Conservation (phyloP, 2,113 vertebrate species). For the Vulpes vulpes region DNA sequence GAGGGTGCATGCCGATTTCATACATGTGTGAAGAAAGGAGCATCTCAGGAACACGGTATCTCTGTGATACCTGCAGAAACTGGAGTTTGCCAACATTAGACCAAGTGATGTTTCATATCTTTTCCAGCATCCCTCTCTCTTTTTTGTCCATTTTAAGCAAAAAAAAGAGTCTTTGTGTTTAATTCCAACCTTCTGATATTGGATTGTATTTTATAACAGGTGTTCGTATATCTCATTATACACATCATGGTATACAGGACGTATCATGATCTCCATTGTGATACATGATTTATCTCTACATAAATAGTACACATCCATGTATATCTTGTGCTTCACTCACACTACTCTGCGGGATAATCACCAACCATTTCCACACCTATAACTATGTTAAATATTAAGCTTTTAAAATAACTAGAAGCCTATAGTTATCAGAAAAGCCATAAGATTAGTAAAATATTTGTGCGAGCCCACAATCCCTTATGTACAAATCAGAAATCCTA, state of each 20-base stretch:
- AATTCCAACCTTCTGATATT: neutral
- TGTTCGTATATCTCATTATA: neutral
- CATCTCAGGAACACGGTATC: fast-evolving
- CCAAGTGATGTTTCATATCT: no score
- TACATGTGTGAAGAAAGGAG: fast-evolving
- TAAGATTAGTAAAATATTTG: neutral
- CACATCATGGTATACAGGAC: neutral
- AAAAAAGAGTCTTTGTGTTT: neutral
- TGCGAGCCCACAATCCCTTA: neutral
- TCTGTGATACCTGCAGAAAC: neutral
- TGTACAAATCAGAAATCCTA: neutral
- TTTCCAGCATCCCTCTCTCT: neutral
- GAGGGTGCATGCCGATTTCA: neutral
- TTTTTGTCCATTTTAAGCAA: neutral
- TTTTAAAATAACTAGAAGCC: neutral
- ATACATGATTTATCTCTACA: neutral
- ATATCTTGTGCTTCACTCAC: neutral
- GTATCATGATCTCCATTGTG: neutral
- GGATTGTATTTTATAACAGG: neutral
- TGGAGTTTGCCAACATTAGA: neutral
- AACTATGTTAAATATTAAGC: neutral
- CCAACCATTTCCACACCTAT: neutral
- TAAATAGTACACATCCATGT: neutral
- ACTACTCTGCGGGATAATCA: neutral
- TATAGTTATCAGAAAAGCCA: neutral